Conservation (phyloP, 2,888 invertebrate genomes). For the Pteria penguin region DNA sequence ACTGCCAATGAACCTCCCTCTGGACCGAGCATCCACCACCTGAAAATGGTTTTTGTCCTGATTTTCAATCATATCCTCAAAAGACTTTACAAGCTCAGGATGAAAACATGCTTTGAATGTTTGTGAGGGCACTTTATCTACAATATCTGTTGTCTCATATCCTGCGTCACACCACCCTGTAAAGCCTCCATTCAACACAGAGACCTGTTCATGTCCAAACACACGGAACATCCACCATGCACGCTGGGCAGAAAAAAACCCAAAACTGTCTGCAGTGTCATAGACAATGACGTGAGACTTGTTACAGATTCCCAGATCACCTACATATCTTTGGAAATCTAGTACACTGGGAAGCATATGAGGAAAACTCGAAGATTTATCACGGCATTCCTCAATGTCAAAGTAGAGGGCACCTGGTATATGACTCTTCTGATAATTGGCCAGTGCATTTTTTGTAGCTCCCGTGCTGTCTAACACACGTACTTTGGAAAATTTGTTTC, state of each 20-base stretch:
- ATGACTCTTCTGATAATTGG: constrained; percentile 69
- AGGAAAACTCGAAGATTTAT: constrained; percentile 58
- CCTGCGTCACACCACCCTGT: constrained; percentile 66
- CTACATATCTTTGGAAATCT: constrained; percentile 72
- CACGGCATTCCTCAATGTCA: constrained; percentile 74
- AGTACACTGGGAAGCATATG: constrained; percentile 71
- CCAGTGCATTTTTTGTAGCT: too few relatives aligned
- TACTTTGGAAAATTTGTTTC: too few relatives aligned
- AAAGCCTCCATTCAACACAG: constrained; percentile 74
- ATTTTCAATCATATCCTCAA: constrained; percentile 71
- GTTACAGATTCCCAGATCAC: constrained; percentile 71
- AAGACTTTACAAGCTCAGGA: constrained; percentile 61
- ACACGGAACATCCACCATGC: constrained; percentile 76
- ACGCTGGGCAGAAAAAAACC: constrained; percentile 71
- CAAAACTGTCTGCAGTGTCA: constrained; percentile 69
- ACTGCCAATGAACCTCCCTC: constrained; percentile 72
- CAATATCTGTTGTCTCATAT: constrained; percentile 48
- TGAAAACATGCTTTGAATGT: constrained; percentile 61
- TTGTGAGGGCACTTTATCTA: constrained; percentile 37
- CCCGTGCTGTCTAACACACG: too few relatives aligned
- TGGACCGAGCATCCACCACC: constrained; percentile 73
- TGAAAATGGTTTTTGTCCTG: constrained; percentile 57
- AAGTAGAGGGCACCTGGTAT: constrained; percentile 77
- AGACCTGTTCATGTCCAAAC: constrained; percentile 73
- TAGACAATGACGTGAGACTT: constrained; percentile 74